These are phyloP conservation scores for Escarpia spicata DNA, from an alignment of 2,888 invertebrate genomes.

Conservation along the genomic window DNA sequence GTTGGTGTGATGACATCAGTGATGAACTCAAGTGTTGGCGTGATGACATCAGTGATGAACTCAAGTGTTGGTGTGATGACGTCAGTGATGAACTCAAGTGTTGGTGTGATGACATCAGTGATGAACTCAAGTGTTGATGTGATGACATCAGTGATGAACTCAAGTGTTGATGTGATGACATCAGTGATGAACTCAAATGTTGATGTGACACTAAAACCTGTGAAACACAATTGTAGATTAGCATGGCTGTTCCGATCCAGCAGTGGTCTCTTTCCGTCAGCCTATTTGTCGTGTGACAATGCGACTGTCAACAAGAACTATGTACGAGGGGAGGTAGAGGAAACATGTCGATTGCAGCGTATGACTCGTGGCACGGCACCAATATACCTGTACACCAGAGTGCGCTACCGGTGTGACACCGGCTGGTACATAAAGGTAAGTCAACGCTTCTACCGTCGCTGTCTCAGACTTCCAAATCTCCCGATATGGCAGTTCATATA, in stretches of 20 bases:
- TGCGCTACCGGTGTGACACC: slow-evolving; percentile 10
- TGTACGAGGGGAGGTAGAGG: neutral
- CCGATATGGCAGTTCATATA: too few relatives aligned
- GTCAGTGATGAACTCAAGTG: too few relatives aligned
- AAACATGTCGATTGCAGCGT: neutral
- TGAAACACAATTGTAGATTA: neutral
- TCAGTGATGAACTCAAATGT: neutral
- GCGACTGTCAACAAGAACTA: slow-evolving; percentile 13
- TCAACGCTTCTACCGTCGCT: neutral
- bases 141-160: too few relatives aligned
- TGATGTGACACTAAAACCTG: neutral
- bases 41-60: too few relatives aligned
- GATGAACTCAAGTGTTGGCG: too few relatives aligned
- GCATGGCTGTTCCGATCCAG: slow-evolving; percentile 18
- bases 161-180: neutral
- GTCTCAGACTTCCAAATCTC: neutral
- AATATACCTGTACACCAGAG: slow-evolving; percentile 14
- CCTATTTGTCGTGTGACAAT: neutral
- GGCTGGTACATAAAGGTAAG: slow-evolving; percentile 18
- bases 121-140: too few relatives aligned
- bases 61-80: too few relatives aligned
- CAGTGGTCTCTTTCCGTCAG: slow-evolving; percentile 22
- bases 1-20: too few relatives aligned
- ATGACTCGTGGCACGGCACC: neutral
- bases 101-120: too few relatives aligned